Conservation (phyloP, 2,797 vertebrate genomes). For the Sciaenops ocellatus region DNA sequence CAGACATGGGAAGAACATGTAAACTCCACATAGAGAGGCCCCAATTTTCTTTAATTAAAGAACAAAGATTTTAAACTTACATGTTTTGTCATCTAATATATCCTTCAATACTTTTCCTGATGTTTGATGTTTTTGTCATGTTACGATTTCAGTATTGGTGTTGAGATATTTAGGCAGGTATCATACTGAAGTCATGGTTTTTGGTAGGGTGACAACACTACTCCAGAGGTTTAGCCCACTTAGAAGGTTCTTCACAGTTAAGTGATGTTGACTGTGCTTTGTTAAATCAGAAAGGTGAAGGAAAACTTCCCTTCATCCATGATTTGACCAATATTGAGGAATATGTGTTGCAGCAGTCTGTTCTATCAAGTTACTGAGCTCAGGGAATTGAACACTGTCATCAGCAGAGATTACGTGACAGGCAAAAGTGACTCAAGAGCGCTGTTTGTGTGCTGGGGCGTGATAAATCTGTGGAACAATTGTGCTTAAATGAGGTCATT, state of each 20-base stretch:
- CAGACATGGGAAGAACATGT: no score
- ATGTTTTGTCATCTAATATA: no score
- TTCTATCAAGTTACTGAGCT: constrained; percentile 42
- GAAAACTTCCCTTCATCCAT: constrained; percentile 24
- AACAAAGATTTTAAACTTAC: no score
- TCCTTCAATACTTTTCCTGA: no score
- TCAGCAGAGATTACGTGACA: constrained; percentile 58
- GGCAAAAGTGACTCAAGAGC: constrained; percentile 66
- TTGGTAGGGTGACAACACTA: no score
- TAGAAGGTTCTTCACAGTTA: constrained; percentile 31
- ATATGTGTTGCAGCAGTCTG: constrained; percentile 24
- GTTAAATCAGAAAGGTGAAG: constrained; percentile 39
- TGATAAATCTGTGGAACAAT: constrained; percentile 58
- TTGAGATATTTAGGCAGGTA: no score
- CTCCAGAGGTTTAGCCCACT: constrained; percentile 18
- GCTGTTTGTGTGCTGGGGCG: constrained; percentile 19
- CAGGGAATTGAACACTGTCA: constrained; percentile 23
- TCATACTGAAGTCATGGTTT: no score
- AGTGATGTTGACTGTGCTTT: constrained; percentile 34
- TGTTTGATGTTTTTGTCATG: no score
- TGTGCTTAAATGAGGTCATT: constrained; percentile 53
- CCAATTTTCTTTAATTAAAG: no score
- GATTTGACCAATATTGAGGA: constrained; percentile 23
- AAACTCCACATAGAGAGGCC: no score
- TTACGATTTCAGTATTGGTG: no score